phyloP scores from a whole-genome alignment of 2,797 vertebrate species.

The Odontamblyopus rebecca region DNA sequence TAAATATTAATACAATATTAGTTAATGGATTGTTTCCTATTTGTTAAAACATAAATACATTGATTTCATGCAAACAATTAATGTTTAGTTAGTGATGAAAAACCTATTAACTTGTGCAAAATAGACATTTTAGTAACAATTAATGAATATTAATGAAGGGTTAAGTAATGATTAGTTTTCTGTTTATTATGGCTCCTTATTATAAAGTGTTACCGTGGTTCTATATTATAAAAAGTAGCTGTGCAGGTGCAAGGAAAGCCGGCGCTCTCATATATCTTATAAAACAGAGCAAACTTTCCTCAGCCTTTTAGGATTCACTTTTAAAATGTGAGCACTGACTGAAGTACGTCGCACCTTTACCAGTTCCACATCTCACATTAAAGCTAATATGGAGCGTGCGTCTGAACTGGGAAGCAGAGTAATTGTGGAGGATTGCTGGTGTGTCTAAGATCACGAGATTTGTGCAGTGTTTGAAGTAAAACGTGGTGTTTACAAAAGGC shows the following conservation, averaged over 20 bases:
- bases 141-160: no score
- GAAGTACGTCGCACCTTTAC: conserved; percentile 13
- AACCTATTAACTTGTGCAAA: no score
- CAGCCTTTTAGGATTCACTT: conserved; percentile 1
- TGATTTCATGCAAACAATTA: no score
- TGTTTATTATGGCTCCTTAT: no score
- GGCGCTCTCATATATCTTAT: neutral
- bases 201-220: no score
- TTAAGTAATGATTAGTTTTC: no score
- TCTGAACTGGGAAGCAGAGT: conserved; percentile 16
- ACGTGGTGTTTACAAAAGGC: conserved; percentile 40
- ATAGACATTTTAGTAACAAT: no score
- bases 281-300: neutral
- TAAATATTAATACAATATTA: no score
- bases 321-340: conserved; percentile 13
- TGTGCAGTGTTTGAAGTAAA: conserved; percentile 43
- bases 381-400: conserved; percentile 3
- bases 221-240: neutral
- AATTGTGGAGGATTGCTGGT: conserved; percentile 6
- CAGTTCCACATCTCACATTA: conserved; percentile 21
- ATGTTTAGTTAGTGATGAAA: no score
- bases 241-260: neutral
- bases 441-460: conserved; percentile 32
- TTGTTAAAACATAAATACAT: no score
- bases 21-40: no score